phyloP scores from a whole-genome alignment of 2,888 invertebrate species.

The Dynastes tityus region DNA sequence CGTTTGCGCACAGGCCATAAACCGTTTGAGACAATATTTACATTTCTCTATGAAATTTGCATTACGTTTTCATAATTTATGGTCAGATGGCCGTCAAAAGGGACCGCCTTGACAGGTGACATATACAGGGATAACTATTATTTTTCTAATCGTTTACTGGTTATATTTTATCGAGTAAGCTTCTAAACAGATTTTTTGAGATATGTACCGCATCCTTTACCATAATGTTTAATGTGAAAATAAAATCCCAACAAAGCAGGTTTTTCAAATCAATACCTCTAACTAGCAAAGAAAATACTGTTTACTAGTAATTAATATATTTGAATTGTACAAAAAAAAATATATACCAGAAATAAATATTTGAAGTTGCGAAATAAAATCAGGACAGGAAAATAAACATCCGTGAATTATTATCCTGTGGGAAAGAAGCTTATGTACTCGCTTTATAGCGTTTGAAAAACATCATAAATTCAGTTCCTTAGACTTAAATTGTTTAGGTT shows the following conservation, averaged over 20 bases:
- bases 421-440: constrained; percentile 22
- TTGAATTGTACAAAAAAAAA: neutral
- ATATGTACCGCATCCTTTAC: too few relatives aligned
- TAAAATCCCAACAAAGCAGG: too few relatives aligned
- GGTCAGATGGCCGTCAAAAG: constrained; percentile 1
- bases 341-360: neutral
- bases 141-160: neutral
- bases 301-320: neutral
- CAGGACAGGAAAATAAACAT: constrained; percentile 23
- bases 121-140: neutral
- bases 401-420: constrained; percentile 36
- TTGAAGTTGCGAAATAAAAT: constrained; percentile 11
- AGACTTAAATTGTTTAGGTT: neutral
- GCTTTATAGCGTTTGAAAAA: constrained; percentile 15
- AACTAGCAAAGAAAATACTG: neutral
- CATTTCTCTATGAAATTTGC: constrained; percentile 24
- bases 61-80: constrained; percentile 4
- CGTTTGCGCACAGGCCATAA: constrained; percentile 4
- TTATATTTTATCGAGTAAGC: neutral
- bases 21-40: constrained; percentile 22
- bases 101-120: constrained; percentile 14
- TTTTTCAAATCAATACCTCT: too few relatives aligned
- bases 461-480: constrained; percentile 28
- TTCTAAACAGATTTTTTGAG: neutral
- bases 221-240: too few relatives aligned